phyloP scores from a whole-genome alignment of 1,140 invertebrate species.

The Microplitis demolitor region DNA sequence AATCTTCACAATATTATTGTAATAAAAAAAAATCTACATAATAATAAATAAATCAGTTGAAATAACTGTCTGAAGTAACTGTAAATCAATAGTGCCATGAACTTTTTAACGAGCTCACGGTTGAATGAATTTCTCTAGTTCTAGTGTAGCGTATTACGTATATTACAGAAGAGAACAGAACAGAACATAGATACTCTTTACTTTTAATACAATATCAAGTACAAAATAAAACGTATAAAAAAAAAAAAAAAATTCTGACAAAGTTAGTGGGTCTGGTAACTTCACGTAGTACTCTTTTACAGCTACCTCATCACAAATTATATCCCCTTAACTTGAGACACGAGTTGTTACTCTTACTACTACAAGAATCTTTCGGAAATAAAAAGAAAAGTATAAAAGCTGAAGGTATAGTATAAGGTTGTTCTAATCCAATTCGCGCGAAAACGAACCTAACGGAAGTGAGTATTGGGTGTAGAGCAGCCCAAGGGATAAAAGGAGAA shows the following conservation, averaged over 20 bases:
- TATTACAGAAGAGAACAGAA: too few relatives aligned
- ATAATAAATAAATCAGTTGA: background rate
- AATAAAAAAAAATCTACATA: background rate
- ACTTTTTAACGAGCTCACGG: slow-evolving; percentile 19
- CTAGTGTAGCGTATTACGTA: too few relatives aligned
- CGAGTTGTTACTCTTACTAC: too few relatives aligned
- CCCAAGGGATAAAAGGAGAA: slow-evolving; percentile 12
- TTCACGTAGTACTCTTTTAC: too few relatives aligned
- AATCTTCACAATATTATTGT: too few relatives aligned
- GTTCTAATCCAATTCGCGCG: slow-evolving; percentile 56
- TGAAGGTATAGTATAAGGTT: background rate
- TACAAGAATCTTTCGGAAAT: background rate
- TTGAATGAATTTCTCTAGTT: background rate
- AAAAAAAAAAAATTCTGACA: background rate
- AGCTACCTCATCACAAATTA: too few relatives aligned
- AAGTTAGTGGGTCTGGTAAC: background rate
- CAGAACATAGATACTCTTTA: too few relatives aligned
- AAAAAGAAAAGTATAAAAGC: background rate
- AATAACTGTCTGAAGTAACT: background rate
- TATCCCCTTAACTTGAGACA: too few relatives aligned
- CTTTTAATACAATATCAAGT: too few relatives aligned
- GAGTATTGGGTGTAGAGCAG: background rate
- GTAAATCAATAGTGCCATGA: slow-evolving; percentile 2
- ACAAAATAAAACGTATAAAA: too few relatives aligned
- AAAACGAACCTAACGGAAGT: slow-evolving; percentile 56